Evolutionary conservation across 2,113 vertebrate species (phyloP), one percentile per base, ranked within the genome.

Genomic region (Clinocottus analis): DNA sequence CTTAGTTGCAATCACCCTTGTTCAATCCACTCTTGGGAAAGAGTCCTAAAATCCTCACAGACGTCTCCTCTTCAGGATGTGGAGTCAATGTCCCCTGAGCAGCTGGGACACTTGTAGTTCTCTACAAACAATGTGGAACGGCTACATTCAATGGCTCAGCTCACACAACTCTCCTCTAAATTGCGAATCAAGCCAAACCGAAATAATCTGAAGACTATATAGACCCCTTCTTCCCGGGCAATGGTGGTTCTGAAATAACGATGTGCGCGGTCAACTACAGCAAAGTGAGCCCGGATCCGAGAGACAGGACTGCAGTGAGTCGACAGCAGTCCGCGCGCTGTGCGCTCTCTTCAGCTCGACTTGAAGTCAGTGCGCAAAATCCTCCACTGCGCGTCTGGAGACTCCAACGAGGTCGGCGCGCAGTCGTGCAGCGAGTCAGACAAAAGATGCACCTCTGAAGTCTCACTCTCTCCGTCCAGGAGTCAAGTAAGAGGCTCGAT

Each of bases 311-410:
- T 77, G 85, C 85, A 80, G 89, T 64, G 72, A 56, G 67, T 47
- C 49, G 51, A 33, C 73, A 63, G 65, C 82, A 56, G 82, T 79
- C 41, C 84, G 70, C 77, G 72, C 75, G 55, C 65, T 49, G 79
- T 56, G 70, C 81, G 66, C 84, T 79, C 82, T 71, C 72, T 49
- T 84, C 82, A 31, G 85, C 82, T 83, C 74, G 9, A 31, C 71
- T 83, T 77, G 65, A 35, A 41, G 56, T 87, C 77, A 84, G 86
- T 85, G 91, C 89, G 91, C 85, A 91, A 87, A 88, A 85, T 77
- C 86, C 84, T 85, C 31, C 68, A 72, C 83, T 72, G 85, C 49
- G 86, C 86, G 87, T 82, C 82, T 90, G 88, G 83, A 89, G 82
- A 78, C 75, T 84, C 86, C 86, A 61, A 86, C 86, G 59, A 86